These are phyloP conservation scores for Molothrus ater DNA, from an alignment of 2,797 vertebrate genomes.

Conservation along the genomic window DNA sequence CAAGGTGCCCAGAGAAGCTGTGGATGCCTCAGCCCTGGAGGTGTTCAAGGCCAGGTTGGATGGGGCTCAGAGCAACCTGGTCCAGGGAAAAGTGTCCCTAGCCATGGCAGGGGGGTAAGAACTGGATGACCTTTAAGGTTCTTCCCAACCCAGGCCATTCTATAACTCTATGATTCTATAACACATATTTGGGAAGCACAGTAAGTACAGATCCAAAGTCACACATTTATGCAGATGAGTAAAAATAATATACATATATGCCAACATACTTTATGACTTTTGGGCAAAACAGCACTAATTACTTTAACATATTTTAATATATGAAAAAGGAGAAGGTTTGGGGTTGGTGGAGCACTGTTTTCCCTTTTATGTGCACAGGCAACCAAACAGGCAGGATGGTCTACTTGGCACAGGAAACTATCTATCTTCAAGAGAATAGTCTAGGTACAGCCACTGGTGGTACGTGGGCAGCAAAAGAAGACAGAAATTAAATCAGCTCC, in stretches of 20 bases:
- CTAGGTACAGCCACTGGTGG: neutral
- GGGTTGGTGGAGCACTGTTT: neutral
- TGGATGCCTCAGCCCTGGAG: neutral
- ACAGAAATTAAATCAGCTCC: neutral
- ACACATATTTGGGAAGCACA: neutral
- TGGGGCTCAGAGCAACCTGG: neutral
- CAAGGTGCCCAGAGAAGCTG: neutral
- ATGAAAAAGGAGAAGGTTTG: neutral
- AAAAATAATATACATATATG: neutral
- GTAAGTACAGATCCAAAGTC: neutral
- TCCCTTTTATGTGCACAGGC: neutral
- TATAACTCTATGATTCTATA: neutral
- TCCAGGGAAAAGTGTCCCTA: neutral
- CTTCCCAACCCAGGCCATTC: neutral
- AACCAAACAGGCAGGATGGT: neutral
- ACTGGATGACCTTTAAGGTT: neutral
- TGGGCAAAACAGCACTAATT: accelerated
- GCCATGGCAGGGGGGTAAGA: too few species aligned
- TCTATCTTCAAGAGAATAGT: neutral
- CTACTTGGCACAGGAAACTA: neutral
- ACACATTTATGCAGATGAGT: neutral
- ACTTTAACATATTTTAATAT: neutral
- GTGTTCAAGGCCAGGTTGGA: neutral
- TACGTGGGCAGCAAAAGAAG: neutral
- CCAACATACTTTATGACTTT: neutral